These are phyloP conservation scores for Arrhopalites spinosus DNA, from an alignment of 2,888 invertebrate genomes.

Conservation along the genomic window DNA sequence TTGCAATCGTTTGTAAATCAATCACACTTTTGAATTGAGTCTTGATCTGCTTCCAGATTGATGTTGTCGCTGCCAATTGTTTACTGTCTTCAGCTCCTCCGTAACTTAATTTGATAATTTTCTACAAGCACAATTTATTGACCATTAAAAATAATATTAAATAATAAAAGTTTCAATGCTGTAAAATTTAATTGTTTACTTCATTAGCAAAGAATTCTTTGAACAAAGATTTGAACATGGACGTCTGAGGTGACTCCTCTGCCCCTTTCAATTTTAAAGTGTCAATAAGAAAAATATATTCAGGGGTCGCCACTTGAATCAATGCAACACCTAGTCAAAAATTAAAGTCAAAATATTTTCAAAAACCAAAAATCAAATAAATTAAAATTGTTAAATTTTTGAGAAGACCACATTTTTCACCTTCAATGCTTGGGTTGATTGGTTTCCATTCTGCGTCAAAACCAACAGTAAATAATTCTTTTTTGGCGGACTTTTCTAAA, in stretches of 20 bases:
- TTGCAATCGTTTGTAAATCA: conserved; percentile 44
- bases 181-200: too few species aligned
- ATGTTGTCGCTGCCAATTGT: conserved; percentile 68
- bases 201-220: conserved; percentile 73
- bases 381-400: too few species aligned
- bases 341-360: too few species aligned
- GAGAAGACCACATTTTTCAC: too few species aligned
- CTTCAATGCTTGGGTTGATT: conserved; percentile 68
- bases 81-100: conserved; percentile 66
- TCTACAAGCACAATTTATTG: conserved; percentile 23
- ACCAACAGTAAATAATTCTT: conserved; percentile 65
- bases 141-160: neutral
- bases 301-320: conserved; percentile 78
- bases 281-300: conserved; percentile 78
- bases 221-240: conserved; percentile 70
- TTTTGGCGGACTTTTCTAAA: conserved; percentile 11
- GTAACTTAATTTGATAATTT: conserved; percentile 61
- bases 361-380: too few species aligned
- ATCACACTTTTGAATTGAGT: conserved; percentile 38
- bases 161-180: too few species aligned
- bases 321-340: too few species aligned
- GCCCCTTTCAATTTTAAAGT: conserved; percentile 66
- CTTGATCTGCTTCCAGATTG: conserved; percentile 62
- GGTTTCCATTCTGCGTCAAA: conserved; percentile 94
- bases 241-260: neutral